phyloP scores from a whole-genome alignment of 2,113 vertebrate species.

The Agelaius phoeniceus region DNA sequence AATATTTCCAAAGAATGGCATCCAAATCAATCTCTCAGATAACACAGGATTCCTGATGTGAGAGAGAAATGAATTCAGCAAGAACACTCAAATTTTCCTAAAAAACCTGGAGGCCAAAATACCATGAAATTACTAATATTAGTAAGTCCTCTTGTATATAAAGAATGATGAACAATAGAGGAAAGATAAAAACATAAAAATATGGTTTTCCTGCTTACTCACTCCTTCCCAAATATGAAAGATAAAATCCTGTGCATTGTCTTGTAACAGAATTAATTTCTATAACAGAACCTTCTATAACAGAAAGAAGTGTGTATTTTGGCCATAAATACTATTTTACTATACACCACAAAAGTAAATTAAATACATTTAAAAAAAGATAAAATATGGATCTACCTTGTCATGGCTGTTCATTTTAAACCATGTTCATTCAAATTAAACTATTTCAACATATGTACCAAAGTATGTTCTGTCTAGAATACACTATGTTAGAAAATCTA shows the following conservation, averaged over 20 bases:
- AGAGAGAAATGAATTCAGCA: not conserved
- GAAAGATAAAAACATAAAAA: not conserved
- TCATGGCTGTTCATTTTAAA: not conserved
- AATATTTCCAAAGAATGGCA: not conserved
- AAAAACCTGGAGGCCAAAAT: not conserved
- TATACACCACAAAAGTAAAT: not conserved
- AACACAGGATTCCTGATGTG: not conserved
- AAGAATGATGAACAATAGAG: not conserved
- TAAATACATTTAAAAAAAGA: not conserved
- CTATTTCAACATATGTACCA: not conserved
- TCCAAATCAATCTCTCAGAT: not conserved
- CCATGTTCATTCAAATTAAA: not conserved
- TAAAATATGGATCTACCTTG: not conserved
- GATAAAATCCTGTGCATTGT: not conserved
- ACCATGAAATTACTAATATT: not conserved
- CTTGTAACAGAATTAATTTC: not conserved
- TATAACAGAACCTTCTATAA: not conserved
- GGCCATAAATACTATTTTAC: not conserved
- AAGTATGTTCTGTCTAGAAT: not conserved
- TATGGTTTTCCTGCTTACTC: not conserved
- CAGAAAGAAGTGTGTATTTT: not conserved
- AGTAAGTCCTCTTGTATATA: not conserved
- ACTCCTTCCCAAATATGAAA: not conserved
- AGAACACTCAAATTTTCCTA: not conserved
- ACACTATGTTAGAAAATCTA: not conserved